Conservation (phyloP, 2,888 invertebrate genomes). For the Drosophila stalkeri region DNA sequence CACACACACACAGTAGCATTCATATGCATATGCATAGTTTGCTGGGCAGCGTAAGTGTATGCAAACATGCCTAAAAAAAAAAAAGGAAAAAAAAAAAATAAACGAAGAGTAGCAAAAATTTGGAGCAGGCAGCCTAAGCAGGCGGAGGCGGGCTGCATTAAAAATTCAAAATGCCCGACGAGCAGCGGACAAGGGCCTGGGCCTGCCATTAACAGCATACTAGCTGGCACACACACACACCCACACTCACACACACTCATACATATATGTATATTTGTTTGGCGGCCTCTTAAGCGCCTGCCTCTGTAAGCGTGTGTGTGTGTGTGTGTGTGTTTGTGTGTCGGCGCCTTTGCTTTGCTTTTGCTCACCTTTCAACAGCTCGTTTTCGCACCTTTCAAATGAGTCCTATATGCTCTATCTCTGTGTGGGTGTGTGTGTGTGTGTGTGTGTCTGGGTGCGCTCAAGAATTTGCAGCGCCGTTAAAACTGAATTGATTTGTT, state of each 20-base stretch:
- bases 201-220: constrained; percentile 76
- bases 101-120: constrained; percentile 35
- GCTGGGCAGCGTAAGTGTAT: constrained; percentile 71
- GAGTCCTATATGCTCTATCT: constrained; percentile 22
- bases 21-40: constrained; percentile 78
- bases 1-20: constrained; percentile 37
- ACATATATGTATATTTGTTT: constrained; percentile 34
- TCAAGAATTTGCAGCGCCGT: constrained; percentile 66
- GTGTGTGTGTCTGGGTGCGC: constrained; percentile 25
- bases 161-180: constrained; percentile 80
- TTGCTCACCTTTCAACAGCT: constrained; percentile 67
- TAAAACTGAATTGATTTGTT: constrained; percentile 83
- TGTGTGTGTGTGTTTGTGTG: constrained; percentile 32
- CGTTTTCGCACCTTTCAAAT: constrained; percentile 65
- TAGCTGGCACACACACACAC: constrained; percentile 38
- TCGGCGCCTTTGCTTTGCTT: constrained; percentile 63
- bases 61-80: constrained; percentile 76
- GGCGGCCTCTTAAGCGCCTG: constrained; percentile 57
- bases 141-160: constrained; percentile 65
- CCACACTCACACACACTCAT: constrained; percentile 3
- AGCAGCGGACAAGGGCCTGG: constrained; percentile 62
- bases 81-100: constrained; percentile 49
- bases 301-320: constrained; percentile 1
- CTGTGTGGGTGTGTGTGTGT: constrained; percentile 6
- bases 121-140: constrained; percentile 60